Percentiles rank a stretch among this genome's conserved stretches.
These are phyloP conservation scores for Eumerus sabulonum DNA, from an alignment of 2,888 invertebrate genomes.

Conservation along the genomic window DNA sequence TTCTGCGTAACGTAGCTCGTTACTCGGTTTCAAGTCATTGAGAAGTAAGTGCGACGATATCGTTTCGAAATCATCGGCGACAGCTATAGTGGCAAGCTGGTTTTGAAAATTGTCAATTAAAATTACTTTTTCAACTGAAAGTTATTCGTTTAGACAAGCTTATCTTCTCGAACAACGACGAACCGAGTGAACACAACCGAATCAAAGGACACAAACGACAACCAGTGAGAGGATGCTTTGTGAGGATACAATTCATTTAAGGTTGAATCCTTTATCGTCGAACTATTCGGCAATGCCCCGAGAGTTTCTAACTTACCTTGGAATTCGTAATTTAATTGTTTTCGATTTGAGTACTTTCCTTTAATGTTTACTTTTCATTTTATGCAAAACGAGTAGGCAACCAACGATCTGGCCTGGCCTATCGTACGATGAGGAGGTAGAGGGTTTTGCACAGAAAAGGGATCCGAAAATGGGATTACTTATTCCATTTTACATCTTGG, in stretches of 20 bases:
- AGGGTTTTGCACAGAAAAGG: neutral
- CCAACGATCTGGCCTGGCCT: too few species aligned
- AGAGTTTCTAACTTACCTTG: slow-evolving; percentile 8
- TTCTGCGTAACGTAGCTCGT: slow-evolving; percentile 1
- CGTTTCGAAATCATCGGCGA: too few species aligned
- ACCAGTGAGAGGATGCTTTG: neutral
- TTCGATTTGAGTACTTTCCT: slow-evolving; percentile 10
- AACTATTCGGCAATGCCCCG: neutral
- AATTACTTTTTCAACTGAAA: slow-evolving; percentile 27
- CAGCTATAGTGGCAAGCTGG: neutral
- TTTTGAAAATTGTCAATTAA: slow-evolving; percentile 24
- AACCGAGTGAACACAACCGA: neutral
- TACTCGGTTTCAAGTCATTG: neutral
- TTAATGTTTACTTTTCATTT: slow-evolving; percentile 9
- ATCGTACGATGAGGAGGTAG: too few species aligned
- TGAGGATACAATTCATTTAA: slow-evolving; percentile 9
- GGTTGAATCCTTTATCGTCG: slow-evolving; percentile 21
- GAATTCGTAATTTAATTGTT: slow-evolving; percentile 28
- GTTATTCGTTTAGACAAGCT: slow-evolving; percentile 16
- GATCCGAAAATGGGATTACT: slow-evolving; percentile 11
- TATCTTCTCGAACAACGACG: too few species aligned
- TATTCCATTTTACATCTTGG: slow-evolving; percentile 15
- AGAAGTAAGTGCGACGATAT: neutral
- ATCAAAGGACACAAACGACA: neutral
- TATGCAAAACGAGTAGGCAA: too few species aligned